Conservation (phyloP, 2,888 invertebrate species). For the Drosophila limbata region DNA sequence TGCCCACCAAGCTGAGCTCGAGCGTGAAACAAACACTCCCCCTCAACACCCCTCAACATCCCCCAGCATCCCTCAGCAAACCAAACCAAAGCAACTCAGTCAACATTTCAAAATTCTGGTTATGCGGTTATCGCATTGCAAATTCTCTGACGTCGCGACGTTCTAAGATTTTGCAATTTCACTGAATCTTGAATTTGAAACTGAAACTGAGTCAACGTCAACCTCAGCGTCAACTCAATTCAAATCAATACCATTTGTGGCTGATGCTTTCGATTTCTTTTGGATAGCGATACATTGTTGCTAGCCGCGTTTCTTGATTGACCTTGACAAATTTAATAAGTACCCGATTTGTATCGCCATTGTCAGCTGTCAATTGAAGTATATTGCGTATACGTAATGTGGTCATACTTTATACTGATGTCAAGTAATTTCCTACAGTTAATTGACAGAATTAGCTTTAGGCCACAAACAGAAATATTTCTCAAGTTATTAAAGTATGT, state of each 20-base stretch:
- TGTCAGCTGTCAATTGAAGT: conserved; percentile 20
- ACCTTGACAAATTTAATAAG: conserved; percentile 43
- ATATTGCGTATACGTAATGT: conserved; percentile 43
- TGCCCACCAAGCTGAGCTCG: conserved; percentile 38
- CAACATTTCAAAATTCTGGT: conserved; percentile 55
- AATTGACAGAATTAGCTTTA: too few relatives aligned
- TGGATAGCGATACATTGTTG: conserved; percentile 6
- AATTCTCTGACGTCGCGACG: conserved; percentile 11
- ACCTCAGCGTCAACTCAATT: conserved; percentile 9
- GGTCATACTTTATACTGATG: background rate
- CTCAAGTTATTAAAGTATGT: background rate
- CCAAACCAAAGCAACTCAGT: conserved; percentile 1
- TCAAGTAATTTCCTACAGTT: too few relatives aligned
- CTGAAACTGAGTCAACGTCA: conserved; percentile 20
- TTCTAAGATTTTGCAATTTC: conserved; percentile 59
- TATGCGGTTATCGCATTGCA: conserved; percentile 47
- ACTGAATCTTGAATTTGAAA: conserved; percentile 10
- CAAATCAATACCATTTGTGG: conserved; percentile 26
- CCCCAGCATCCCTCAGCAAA: background rate
- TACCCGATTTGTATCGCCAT: conserved; percentile 2
- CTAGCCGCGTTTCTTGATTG: conserved; percentile 16
- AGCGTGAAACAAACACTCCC: conserved; percentile 39
- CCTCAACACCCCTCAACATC: background rate
- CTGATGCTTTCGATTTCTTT: conserved; percentile 43
- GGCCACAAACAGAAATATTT: background rate